A percentile compares a stretch with the other conserved stretches of the same genome.
These are phyloP conservation scores for Agonopterix heracliana DNA, from an alignment of 2,888 invertebrate genomes.

Conservation along the genomic window DNA sequence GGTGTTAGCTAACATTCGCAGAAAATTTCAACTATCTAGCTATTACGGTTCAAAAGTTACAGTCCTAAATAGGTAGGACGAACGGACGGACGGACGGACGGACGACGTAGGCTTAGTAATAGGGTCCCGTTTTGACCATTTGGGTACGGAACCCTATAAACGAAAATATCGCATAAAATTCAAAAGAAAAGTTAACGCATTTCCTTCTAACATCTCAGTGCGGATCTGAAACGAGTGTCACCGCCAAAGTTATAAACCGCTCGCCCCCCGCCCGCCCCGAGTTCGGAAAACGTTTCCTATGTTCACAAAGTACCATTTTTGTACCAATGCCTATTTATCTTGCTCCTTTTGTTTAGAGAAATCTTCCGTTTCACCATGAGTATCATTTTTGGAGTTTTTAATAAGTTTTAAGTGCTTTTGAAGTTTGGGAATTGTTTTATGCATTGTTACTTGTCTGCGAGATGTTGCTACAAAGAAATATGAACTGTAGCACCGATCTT, in stretches of 20 bases:
- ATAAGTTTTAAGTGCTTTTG: conserved; percentile 6
- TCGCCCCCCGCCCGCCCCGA: conserved; percentile 14
- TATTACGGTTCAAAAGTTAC: too few relatives aligned
- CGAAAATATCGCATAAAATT: too few relatives aligned
- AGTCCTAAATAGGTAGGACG: too few relatives aligned
- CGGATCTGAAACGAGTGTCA: conserved; percentile 35
- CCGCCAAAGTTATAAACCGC: conserved; percentile 47
- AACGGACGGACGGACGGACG: too few relatives aligned
- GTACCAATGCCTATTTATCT: conserved; percentile 34
- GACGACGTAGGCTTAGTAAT: too few relatives aligned
- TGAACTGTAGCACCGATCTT: too few relatives aligned
- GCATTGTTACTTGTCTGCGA: too few relatives aligned
- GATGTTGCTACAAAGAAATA: too few relatives aligned
- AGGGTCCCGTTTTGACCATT: too few relatives aligned
- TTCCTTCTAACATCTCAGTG: conserved; percentile 16
- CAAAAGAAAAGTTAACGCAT: conserved; percentile 8
- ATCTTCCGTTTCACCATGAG: conserved; percentile 1
- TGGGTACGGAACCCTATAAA: too few relatives aligned
- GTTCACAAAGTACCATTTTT: conserved; percentile 35
- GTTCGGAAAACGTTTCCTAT: conserved; percentile 56
- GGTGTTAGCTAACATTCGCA: too few relatives aligned
- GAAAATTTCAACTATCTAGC: too few relatives aligned
- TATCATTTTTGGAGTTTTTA: conserved; percentile 7
- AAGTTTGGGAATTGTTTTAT: neutral
- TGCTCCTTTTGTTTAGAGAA: conserved; percentile 23